Evolutionary conservation across 2,888 invertebrate genomes (phyloP), one percentile per base, ranked within the genome.

Genomic region (Spodoptera exigua): DNA sequence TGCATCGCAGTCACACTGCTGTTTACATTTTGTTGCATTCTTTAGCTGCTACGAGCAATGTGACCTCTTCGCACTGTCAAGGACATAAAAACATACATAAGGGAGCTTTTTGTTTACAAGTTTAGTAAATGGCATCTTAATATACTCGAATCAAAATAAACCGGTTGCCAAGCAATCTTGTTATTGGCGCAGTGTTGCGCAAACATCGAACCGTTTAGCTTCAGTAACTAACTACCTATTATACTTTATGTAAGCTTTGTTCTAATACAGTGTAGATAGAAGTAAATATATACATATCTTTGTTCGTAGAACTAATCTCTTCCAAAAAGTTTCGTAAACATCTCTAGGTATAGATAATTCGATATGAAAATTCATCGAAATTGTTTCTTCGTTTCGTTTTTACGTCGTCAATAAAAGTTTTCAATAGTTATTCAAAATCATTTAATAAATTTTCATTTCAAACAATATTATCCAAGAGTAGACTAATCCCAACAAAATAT

Each of bases 1-100:
- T 72, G 47, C 44, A 69, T 55, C 67, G 59, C 27, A 66, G 60
- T 21, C n/a, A 35, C 36, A 52, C 18, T 44, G 52, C 27, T 27
- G 27, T 27, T 27, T 37, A 18, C 17, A 55, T 27, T n/a, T 10
- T 18, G 21, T 41, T 41, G 17, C 34, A 13, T 9, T 14, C 7
- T n/a, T n/a, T 39, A 12, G 34, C 53, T 46, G 11, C 16, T 56
- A 47, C 56, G 47, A 63, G 40, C 39, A 18, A 11, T 46, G 35
- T 49, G 32, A 21, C 18, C 9, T 27, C 27, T 27, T 7, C 27
- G 7, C 27, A 27, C 27, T 27, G 27, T 27, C 27, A 27, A 27
- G 27, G 27, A 27, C 9, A 27, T 27, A 27, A 27, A 27, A 27
- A 27, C 27, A 27, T 27, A 9, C 7, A 5, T 27, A 13, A 21